phyloP scores from a whole-genome alignment of 2,888 invertebrate species.

The Cerastis rubricosa region DNA sequence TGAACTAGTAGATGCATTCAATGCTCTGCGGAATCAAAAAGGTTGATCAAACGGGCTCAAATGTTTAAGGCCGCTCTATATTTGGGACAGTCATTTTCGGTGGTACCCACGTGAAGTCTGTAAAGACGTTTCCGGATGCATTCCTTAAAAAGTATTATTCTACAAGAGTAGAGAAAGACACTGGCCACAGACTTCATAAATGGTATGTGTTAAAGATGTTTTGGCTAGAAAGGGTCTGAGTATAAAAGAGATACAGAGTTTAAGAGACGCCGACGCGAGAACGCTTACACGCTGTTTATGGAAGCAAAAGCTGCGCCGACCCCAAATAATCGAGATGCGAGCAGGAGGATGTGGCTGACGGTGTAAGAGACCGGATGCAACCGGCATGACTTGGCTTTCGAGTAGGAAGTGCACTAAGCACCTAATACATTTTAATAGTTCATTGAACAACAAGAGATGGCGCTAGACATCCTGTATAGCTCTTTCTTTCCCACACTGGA shows the following conservation, averaged over 20 bases:
- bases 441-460: no score
- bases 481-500: no score
- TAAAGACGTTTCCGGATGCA: background rate
- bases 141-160: background rate
- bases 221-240: no score
- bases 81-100: slow-evolving; percentile 18
- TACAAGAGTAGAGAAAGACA: no score
- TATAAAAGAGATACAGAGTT: no score
- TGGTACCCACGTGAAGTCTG: background rate
- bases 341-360: background rate
- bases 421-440: no score
- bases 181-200: no score
- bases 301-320: background rate
- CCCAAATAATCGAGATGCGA: background rate
- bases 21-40: slow-evolving; percentile 25
- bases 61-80: slow-evolving; percentile 22
- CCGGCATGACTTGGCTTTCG: background rate
- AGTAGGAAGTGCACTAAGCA: background rate
- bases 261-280: no score
- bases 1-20: slow-evolving; percentile 57
- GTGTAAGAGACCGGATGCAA: background rate
- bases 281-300: no score
- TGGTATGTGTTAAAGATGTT: no score
- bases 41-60: slow-evolving; percentile 40
- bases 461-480: no score